These are phyloP conservation scores for Craniophora ligustri DNA, from an alignment of 2,888 invertebrate genomes.

Conservation along the genomic window DNA sequence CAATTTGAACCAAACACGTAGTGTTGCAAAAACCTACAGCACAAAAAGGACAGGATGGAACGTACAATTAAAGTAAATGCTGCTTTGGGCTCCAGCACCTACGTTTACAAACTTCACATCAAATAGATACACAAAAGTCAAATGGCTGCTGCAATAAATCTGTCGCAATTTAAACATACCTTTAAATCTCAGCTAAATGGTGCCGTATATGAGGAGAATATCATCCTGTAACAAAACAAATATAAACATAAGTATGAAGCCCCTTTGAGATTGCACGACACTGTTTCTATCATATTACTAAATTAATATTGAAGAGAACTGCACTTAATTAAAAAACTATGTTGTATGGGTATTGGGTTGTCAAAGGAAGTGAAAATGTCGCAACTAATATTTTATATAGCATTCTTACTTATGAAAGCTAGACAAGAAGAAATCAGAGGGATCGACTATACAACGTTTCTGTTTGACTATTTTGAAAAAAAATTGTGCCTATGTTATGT, in stretches of 20 bases:
- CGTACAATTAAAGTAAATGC: too few relatives aligned
- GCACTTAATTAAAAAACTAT: conserved; percentile 39
- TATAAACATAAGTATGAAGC: conserved; percentile 24
- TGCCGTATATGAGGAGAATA: conserved; percentile 83
- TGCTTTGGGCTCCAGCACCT: too few relatives aligned
- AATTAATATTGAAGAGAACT: conserved; percentile 33
- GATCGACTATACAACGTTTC: too few relatives aligned
- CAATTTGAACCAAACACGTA: too few relatives aligned
- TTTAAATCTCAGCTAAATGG: conserved; percentile 83
- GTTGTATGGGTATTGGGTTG: conserved; percentile 27
- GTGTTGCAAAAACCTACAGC: too few relatives aligned
- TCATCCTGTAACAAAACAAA: conserved; percentile 83
- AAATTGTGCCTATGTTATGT: background rate
- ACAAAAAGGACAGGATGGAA: too few relatives aligned
- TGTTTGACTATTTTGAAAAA: background rate
- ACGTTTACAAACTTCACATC: too few relatives aligned
- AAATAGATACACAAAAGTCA: too few relatives aligned
- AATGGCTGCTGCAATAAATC: background rate
- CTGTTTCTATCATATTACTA: conserved; percentile 16
- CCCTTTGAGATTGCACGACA: background rate
- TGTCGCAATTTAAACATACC: conserved; percentile 64
- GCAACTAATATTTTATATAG: conserved; percentile 23
- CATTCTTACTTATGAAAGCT: conserved; percentile 18
- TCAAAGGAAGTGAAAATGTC: conserved; percentile 30
- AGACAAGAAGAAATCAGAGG: too few relatives aligned